phyloP scores from a whole-genome alignment of 2,888 invertebrate species.

The Mesorhabditis sp. region DNA sequence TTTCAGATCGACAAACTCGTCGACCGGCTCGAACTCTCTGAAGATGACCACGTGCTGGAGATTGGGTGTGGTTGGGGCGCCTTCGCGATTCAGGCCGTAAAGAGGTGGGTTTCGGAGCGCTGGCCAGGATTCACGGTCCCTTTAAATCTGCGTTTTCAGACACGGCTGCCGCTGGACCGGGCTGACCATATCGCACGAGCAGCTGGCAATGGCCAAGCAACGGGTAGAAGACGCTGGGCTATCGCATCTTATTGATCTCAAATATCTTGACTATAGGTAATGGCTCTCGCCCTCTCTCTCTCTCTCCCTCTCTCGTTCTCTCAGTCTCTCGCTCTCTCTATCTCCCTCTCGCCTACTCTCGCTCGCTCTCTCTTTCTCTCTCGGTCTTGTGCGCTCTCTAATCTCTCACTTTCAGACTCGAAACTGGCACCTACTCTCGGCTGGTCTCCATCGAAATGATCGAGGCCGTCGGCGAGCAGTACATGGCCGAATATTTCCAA shows the following conservation, averaged over 20 bases:
- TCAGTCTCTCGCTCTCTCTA: no score
- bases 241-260: constrained; percentile 37
- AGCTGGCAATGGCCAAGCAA: constrained; percentile 36
- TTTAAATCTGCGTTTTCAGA: neutral
- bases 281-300: neutral
- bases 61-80: constrained; percentile 54
- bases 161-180: constrained; percentile 51
- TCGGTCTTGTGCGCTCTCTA: no score
- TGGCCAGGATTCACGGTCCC: neutral
- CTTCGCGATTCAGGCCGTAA: constrained; percentile 41
- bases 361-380: no score
- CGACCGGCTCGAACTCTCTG: constrained; percentile 29
- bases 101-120: constrained; percentile 4
- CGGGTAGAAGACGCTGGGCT: constrained; percentile 35
- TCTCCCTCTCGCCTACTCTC: no score
- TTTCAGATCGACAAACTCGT: constrained; percentile 31
- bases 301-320: no score
- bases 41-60: constrained; percentile 44
- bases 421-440: constrained; percentile 33
- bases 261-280: constrained; percentile 47
- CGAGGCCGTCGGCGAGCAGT: constrained; percentile 51
- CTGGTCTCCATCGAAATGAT: constrained; percentile 51
- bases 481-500: constrained; percentile 45
- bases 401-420: constrained; percentile 28
- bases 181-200: constrained; percentile 48